phyloP scores from a whole-genome alignment of 1,140 invertebrate species.

The Frieseomelitta varia region DNA sequence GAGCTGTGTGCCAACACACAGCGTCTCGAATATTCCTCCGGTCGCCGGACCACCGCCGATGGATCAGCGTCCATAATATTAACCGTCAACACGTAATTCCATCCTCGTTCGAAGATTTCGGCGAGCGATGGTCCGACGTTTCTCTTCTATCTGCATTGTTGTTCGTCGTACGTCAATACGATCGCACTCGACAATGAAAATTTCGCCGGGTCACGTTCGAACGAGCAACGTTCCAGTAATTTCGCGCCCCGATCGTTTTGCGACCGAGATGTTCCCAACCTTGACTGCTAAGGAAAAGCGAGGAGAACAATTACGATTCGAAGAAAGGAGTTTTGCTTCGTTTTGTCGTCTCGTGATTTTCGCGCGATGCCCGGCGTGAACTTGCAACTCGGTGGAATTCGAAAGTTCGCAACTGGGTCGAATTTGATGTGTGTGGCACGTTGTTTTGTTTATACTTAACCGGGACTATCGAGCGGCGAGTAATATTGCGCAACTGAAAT shows the following conservation, averaged over 20 bases:
- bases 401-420: background rate
- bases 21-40: conserved; percentile 56
- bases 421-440: background rate
- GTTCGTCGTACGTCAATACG: too few relatives aligned
- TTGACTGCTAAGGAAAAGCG: background rate
- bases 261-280: background rate
- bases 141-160: too few relatives aligned
- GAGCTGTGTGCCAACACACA: conserved; percentile 36
- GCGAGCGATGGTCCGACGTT: too few relatives aligned
- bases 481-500: too few relatives aligned
- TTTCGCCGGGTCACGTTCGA: background rate
- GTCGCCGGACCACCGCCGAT: too few relatives aligned
- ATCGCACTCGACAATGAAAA: background rate
- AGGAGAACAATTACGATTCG: background rate
- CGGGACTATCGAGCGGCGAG: too few relatives aligned
- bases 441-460: too few relatives aligned
- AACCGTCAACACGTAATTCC: background rate
- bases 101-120: background rate
- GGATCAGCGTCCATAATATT: too few relatives aligned
- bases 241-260: background rate
- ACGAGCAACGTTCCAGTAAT: background rate
- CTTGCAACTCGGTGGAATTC: background rate
- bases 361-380: background rate
- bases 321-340: background rate
- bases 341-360: background rate